Conservation (phyloP, 1,140 invertebrate genomes). For the Chrysopa pallens region DNA sequence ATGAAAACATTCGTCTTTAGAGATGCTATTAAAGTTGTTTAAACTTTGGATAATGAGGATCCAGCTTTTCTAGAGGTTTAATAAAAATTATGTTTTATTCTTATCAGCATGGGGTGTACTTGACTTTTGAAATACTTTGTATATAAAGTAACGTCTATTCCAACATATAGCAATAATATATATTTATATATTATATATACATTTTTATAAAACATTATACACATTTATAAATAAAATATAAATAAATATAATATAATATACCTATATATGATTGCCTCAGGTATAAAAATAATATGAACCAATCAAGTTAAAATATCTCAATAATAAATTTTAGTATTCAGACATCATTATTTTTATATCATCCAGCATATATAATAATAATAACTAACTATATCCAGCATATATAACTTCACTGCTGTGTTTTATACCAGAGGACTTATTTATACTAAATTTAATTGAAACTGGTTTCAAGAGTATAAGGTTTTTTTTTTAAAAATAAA, state of each 20-base stretch:
- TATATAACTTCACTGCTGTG: not conserved
- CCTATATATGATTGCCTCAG: not conserved
- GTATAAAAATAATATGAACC: not conserved
- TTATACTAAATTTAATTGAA: too few species aligned
- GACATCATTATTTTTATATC: not conserved
- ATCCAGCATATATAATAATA: not conserved
- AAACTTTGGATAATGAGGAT: too few species aligned
- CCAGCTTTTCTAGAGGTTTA: too few species aligned
- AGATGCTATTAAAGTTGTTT: too few species aligned
- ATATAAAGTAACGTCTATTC: not conserved
- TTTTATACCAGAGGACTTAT: not conserved
- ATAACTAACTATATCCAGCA: not conserved
- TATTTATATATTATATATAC: not conserved
- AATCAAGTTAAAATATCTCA: not conserved
- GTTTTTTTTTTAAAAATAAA: too few species aligned
- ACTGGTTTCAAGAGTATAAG: too few species aligned
- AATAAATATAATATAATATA: too few species aligned
- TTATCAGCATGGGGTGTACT: too few species aligned
- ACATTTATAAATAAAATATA: not conserved
- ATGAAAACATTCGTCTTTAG: too few species aligned
- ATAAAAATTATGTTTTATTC: too few species aligned
- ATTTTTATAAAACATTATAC: slow-evolving; percentile 1
- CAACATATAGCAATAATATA: not conserved
- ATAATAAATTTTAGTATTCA: not conserved
- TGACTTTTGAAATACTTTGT: too few species aligned